Percentiles rank a stretch among this genome's conserved stretches.
Conservation (phyloP, 2,113 vertebrate species). For the Syngnathus floridae region DNA sequence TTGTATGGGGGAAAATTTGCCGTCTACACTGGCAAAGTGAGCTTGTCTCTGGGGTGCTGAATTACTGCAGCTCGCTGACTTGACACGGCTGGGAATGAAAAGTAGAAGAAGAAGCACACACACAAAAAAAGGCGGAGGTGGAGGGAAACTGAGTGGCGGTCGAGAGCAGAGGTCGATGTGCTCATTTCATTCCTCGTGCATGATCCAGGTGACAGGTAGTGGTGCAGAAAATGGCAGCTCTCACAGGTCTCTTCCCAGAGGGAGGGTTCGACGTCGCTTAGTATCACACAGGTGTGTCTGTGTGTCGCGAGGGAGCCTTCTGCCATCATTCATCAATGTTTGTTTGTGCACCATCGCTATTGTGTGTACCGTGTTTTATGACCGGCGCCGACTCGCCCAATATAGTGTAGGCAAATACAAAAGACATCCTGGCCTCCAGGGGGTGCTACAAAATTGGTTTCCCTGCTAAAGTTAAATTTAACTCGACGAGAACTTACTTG, state of each 20-base stretch:
- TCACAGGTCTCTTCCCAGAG: slow-evolving; percentile 46
- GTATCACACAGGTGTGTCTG: slow-evolving; percentile 22
- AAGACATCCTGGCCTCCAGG: too few relatives aligned
- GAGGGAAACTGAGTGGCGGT: not conserved
- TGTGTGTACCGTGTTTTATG: slow-evolving; percentile 26
- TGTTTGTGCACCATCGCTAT: slow-evolving; percentile 26
- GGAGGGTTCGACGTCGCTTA: slow-evolving; percentile 26
- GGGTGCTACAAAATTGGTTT: too few relatives aligned
- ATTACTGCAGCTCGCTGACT: slow-evolving; percentile 47
- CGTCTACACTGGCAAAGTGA: slow-evolving; percentile 24
- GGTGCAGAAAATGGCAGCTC: slow-evolving; percentile 59
- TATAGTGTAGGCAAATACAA: not conserved
- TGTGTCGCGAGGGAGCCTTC: not conserved
- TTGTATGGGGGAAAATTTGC: slow-evolving; percentile 11
- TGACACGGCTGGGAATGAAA: slow-evolving; percentile 44
- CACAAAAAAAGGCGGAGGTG: not conserved
- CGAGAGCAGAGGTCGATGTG: slow-evolving; percentile 31
- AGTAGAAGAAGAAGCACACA: not conserved
- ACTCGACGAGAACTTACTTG: too few relatives aligned
- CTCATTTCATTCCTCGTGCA: slow-evolving; percentile 37
- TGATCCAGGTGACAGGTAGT: slow-evolving; percentile 63
- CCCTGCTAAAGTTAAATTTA: too few relatives aligned
- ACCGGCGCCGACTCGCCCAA: slow-evolving; percentile 6
- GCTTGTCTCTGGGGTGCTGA: slow-evolving; percentile 36
- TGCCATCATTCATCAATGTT: slow-evolving; percentile 39